These are phyloP conservation scores for Eciton burchellii DNA, from an alignment of 1,140 invertebrate species.

Conservation along the genomic window DNA sequence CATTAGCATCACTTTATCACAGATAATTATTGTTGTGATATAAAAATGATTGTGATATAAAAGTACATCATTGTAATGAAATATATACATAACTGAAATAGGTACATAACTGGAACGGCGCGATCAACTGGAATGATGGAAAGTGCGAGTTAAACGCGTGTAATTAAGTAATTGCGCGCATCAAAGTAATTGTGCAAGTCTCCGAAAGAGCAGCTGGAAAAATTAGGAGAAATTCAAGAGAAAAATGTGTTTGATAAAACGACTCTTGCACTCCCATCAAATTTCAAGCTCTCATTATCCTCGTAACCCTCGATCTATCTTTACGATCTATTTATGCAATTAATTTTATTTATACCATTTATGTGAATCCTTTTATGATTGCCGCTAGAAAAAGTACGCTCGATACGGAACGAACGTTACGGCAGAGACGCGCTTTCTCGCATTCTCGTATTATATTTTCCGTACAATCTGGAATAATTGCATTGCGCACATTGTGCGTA, in stretches of 20 bases:
- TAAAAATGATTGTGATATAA: not conserved
- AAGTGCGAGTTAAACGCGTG: not conserved
- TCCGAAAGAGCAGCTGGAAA: not conserved
- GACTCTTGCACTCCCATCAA: not conserved
- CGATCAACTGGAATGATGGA: not conserved
- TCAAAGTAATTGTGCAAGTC: not conserved
- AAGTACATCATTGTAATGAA: not conserved
- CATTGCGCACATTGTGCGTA: too few species aligned
- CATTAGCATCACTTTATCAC: not conserved
- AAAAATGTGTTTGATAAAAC: conserved; percentile 9
- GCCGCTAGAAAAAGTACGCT: not conserved
- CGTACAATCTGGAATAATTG: not conserved
- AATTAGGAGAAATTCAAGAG: not conserved
- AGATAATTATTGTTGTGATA: not conserved
- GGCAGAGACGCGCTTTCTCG: not conserved
- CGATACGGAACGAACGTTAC: not conserved
- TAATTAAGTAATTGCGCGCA: conserved; percentile 4
- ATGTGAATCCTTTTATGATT: too few species aligned
- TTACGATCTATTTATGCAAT: too few species aligned
- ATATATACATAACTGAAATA: not conserved
- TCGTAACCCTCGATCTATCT: not conserved
- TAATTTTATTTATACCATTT: too few species aligned
- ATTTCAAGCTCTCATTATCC: not conserved
- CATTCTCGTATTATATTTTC: not conserved
- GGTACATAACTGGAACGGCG: not conserved